Base-by-base conservation (phyloP, 2,888 invertebrate genomes). In the Pandemis corylana region DNA sequence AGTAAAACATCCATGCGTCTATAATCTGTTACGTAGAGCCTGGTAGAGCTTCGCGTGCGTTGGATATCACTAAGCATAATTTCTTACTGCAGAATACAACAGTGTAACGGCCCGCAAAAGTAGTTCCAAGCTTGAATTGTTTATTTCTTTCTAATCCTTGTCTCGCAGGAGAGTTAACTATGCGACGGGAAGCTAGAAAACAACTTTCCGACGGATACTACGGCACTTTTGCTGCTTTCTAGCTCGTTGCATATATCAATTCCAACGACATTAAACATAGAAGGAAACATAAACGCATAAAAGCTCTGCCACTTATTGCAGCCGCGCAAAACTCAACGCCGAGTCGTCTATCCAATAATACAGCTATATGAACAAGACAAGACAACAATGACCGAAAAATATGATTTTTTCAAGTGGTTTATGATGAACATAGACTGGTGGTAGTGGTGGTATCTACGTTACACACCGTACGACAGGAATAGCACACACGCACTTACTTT, bases 401-500 rank as follows among this genome's bases (percentile, higher is more conserved):
- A 73, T 69, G 73, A 61, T 68, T 49, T 73, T 46, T 68, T 46
- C 51, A 72, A 56, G 44, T 65, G 56, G 61, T n/a, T 69, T 49
- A 59, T 20, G 28, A 63, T 56, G 49, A 49, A n/a, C 12, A 49
- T 44, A 46, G 28, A 49, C 44, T 62, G 13, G 28, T 49, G 28
- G 13, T 28, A 49, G 20, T 62, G 13, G 28, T 49, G 28, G 13
- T 28, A 28, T 9, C 63, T 64, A 65, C 20, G 28, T 46, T 59
- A 71, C 42, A 72, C 79, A 67, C 68, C 76, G 49, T 28, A 65
- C 64, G 44, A 64, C 49, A 65, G 63, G 15, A 64, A 62, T 76
- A 75, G 77, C 80, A 81, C 79, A 81, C 79, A 80, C 78, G 41
- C 77, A 89, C 90, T 89, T 89, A 89, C 89, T 77, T 82, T 81